These are phyloP conservation scores for Sycophila texana DNA, from an alignment of 2,888 invertebrate species.

Conservation along the genomic window DNA sequence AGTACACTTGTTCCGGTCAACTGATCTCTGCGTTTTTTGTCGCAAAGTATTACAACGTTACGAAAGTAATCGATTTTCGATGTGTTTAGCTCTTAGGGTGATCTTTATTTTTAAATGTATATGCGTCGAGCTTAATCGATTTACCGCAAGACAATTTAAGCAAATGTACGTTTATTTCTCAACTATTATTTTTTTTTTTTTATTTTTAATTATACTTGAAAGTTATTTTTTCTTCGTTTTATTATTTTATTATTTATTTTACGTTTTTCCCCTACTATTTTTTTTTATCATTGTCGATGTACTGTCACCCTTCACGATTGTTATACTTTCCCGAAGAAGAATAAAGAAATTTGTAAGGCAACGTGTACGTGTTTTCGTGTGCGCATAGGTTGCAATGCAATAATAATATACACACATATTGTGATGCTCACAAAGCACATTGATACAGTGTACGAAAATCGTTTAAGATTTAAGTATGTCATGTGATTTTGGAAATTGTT, in stretches of 20 bases:
- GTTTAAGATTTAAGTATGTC: slow-evolving; percentile 72
- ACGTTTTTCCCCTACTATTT: slow-evolving; percentile 4
- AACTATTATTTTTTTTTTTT: slow-evolving; percentile 44
- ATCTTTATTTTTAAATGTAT: slow-evolving; percentile 29
- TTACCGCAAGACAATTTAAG: slow-evolving; percentile 50
- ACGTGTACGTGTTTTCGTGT: slow-evolving; percentile 69
- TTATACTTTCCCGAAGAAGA: slow-evolving; percentile 43
- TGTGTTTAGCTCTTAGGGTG: slow-evolving; percentile 26
- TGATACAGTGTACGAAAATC: slow-evolving; percentile 69
- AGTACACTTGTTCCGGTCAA: slow-evolving; percentile 28
- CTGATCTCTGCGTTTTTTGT: slow-evolving; percentile 52
- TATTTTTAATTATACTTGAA: slow-evolving; percentile 52
- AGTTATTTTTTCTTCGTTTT: slow-evolving; percentile 65
- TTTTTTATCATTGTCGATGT: slow-evolving; percentile 20
- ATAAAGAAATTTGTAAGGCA: slow-evolving; percentile 56
- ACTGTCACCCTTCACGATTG: slow-evolving; percentile 4
- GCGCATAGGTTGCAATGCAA: slow-evolving; percentile 74
- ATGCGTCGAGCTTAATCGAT: slow-evolving; percentile 25
- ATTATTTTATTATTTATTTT: slow-evolving; percentile 48
- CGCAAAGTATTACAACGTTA: slow-evolving; percentile 44
- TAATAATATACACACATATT: slow-evolving; percentile 70
- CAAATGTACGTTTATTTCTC: slow-evolving; percentile 57
- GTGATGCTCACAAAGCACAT: slow-evolving; percentile 75
- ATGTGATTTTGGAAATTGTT: slow-evolving; percentile 76
- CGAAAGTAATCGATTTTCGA: slow-evolving; percentile 46